Evolutionary conservation across 2,113 vertebrate species (phyloP), one percentile per base, ranked within the genome.

Genomic region (Cyanoderma ruficeps): DNA sequence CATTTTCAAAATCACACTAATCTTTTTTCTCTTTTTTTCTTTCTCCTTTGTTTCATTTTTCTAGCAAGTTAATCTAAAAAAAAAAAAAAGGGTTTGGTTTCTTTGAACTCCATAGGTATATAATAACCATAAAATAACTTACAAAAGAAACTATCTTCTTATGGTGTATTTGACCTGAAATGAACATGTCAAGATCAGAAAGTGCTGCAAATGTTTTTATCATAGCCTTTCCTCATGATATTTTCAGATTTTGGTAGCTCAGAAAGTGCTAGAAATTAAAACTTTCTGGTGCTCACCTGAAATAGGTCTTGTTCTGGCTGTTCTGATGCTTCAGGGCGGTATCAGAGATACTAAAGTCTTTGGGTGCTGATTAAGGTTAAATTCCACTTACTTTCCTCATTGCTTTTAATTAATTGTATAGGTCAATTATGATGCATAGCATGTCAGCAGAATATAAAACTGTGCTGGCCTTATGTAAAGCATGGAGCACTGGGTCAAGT

Each of bases 381-480:
- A 91, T 82, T 96, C 74, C 75, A 85, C 70, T 96, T 96, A 94
- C 74, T 80, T 88, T 87, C 30, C 46, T 94, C 89, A 63, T 88
- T 94, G 84, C 33, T 96, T 96, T 93, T 80, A 93, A 89, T 97
- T 96, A 96, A 94, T 74, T 83, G 78, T 94, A 83, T 96, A 94
- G 95, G 89, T 96, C 93, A 95, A 90, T 97, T 90, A 90, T 76
- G 87, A 91, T 91, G 83, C 75, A 82, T 80, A 80, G 57, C 46
- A 33, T 91, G 82, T 90, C 91, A 97, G 87, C 84, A 93, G 90
- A 94, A 93, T 90, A 80, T 91, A 53, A 90, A 95, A 65, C 59
- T 87, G 7, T 50, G 35, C 47, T 69, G 37, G 55, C 50, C 44
- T 85, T 83, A 69, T 33, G 50, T 72, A 94, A 89, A 91, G 35